A percentile compares a stretch with the other conserved stretches of the same genome.
Conservation (phyloP, 2,113 vertebrate genomes). For the Tachysurus fulvidraco region DNA sequence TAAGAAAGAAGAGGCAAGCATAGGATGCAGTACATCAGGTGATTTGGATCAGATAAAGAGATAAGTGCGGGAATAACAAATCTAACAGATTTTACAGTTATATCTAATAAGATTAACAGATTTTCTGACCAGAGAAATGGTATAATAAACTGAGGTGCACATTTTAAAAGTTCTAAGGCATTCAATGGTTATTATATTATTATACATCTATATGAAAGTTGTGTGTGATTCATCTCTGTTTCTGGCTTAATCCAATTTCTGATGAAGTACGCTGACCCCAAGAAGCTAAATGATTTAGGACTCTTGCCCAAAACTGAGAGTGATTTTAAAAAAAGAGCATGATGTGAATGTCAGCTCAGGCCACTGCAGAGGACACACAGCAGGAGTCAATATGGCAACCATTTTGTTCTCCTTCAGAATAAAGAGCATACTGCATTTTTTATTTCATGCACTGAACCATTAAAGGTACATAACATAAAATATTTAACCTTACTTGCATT, state of each 20-base stretch:
- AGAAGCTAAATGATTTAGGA: slow-evolving; percentile 50
- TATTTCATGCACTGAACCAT: not conserved
- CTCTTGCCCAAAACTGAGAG: slow-evolving; percentile 48
- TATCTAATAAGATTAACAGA: slow-evolving; percentile 10
- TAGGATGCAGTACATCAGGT: slow-evolving; percentile 29
- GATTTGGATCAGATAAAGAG: slow-evolving; percentile 2
- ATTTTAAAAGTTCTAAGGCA: not conserved
- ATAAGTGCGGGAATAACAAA: not conserved
- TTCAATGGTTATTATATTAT: not conserved
- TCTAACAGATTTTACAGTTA: too few relatives aligned
- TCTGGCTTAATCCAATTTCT: not conserved
- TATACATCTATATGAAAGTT: not conserved
- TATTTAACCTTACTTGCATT: not conserved
- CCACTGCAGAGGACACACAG: slow-evolving; percentile 19
- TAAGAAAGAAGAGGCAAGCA: slow-evolving; percentile 27
- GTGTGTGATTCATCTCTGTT: not conserved
- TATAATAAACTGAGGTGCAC: not conserved
- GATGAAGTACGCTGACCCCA: slow-evolving; percentile 1
- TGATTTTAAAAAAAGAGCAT: slow-evolving; percentile 38
- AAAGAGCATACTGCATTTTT: not conserved
- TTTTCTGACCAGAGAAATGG: not conserved
- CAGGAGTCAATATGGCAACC: not conserved
- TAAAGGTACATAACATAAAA: not conserved
- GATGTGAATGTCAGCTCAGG: slow-evolving; percentile 40
- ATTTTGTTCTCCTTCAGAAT: slow-evolving; percentile 6